These are phyloP conservation scores for Diaprepes abbreviatus DNA, from an alignment of 2,888 invertebrate species.

Conservation along the genomic window DNA sequence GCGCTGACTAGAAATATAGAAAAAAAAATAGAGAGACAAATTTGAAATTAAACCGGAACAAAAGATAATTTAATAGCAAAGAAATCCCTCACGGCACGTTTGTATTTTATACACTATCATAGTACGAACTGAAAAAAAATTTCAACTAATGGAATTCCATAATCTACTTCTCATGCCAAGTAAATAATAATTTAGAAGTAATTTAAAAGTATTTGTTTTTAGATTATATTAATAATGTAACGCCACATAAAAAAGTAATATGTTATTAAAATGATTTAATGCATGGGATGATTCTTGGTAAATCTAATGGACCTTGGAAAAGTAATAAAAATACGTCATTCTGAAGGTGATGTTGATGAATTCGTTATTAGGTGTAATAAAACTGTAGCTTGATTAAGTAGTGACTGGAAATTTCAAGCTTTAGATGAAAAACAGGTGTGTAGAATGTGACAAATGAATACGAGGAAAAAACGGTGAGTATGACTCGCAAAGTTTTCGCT, in stretches of 20 bases:
- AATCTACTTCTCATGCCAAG: slow-evolving; percentile 22
- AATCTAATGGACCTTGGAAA: slow-evolving; percentile 36
- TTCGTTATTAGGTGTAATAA: slow-evolving; percentile 31
- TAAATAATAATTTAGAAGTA: slow-evolving; percentile 11
- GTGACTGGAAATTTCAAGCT: slow-evolving; percentile 23
- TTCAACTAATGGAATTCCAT: not conserved
- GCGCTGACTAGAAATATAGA: too few relatives aligned
- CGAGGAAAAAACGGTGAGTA: slow-evolving; percentile 6
- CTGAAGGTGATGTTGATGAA: slow-evolving; percentile 22
- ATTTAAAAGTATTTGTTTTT: slow-evolving; percentile 41
- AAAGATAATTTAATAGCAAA: slow-evolving; percentile 31
- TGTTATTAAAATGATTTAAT: slow-evolving; percentile 45
- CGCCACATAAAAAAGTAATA: slow-evolving; percentile 29
- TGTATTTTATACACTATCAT: too few relatives aligned
- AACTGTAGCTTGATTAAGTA: slow-evolving; percentile 13
- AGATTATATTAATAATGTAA: slow-evolving; percentile 34
- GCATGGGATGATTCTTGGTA: slow-evolving; percentile 40
- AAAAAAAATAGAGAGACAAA: too few relatives aligned
- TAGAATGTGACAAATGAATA: slow-evolving; percentile 20
- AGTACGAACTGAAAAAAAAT: too few relatives aligned
- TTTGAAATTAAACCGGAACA: too few relatives aligned
- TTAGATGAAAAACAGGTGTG: slow-evolving; percentile 16
- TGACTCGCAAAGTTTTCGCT: slow-evolving; percentile 14
- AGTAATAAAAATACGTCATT: slow-evolving; percentile 26
- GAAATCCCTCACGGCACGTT: too few relatives aligned